Base-by-base conservation (phyloP, 2,888 invertebrate species). In the Cheilosia vulpina region DNA sequence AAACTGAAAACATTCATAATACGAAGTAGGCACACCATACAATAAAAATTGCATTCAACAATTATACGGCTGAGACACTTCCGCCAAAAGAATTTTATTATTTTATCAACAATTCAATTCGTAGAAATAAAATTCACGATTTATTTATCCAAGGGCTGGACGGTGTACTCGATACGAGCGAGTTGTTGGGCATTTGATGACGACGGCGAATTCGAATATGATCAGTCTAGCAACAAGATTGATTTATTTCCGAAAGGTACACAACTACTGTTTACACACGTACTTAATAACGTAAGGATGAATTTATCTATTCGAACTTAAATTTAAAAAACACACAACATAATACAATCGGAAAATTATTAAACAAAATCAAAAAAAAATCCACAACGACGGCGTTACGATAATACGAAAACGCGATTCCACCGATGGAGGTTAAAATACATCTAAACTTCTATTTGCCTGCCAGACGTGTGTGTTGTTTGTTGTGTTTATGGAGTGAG, bases 121-220 rank as follows among this genome's bases (percentile, higher is more conserved):
- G 17, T 50, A 19, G 11, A 11, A 47, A 63, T 21, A n/a, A 7
- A 63, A 63, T 34, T 19, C 34, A 50, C 21, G n/a, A 47, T 63
- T 47, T 47, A 47, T 47, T 47, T 50, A 52, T 65, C 15, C 21
- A 52, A 38, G 21, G 7, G 65, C 34, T n/a, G 50, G 47, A 4
- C 0, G 24, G 21, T n/a, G 6, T 38, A 38, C 4, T 11, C 34
- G 34, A 34, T 27, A 11, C 11, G 9, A 34, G 34, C 21, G 9
- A 34, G 6, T 21, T 52, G 38, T 38, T 41, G 58, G 21, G 6
- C 3, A 4, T 47, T 63, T 69, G 68, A 57, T 69, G 68, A 68
- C 68, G 68, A 69, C 68, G 34, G 47, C 57, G 55, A 69, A 69
- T 43, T 66, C 27, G n/a, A 66, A 27, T 34, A 34, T 4, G n/a